phyloP scores from a whole-genome alignment of 2,113 vertebrate species.

The Calyptomena viridis region DNA sequence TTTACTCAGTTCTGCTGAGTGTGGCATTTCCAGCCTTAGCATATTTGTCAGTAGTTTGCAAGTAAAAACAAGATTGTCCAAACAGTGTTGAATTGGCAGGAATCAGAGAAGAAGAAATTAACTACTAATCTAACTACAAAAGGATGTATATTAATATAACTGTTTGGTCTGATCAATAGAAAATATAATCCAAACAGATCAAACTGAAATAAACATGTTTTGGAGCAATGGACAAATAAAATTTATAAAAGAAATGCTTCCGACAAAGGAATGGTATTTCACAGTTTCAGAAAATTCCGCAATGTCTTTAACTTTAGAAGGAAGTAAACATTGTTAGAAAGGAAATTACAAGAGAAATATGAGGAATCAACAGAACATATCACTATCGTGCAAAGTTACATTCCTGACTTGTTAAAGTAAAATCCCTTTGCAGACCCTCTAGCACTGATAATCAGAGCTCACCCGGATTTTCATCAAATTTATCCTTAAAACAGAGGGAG shows the following conservation, averaged over 20 bases:
- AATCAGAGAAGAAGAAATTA: neutral
- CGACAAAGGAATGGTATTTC: neutral
- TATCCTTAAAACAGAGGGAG: neutral
- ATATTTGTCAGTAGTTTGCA: neutral
- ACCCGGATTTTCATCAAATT: neutral
- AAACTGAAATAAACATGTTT: neutral
- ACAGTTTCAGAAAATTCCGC: neutral
- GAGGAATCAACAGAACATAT: neutral
- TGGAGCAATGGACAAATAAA: neutral
- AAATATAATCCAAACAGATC: neutral
- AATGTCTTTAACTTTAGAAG: neutral
- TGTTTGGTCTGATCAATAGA: neutral
- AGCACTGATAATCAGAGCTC: neutral
- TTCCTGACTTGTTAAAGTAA: neutral
- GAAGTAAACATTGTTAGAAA: neutral
- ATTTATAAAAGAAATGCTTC: neutral
- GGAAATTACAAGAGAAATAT: slow-evolving; percentile 1
- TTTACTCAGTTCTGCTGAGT: neutral
- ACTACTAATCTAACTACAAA: neutral
- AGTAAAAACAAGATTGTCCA: neutral
- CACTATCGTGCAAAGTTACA: neutral
- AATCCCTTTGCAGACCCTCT: neutral
- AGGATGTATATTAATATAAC: neutral
- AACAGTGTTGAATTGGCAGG: neutral
- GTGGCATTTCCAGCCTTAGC: neutral